Conservation (phyloP, 2,888 invertebrate genomes). For the Ctena decussata region DNA sequence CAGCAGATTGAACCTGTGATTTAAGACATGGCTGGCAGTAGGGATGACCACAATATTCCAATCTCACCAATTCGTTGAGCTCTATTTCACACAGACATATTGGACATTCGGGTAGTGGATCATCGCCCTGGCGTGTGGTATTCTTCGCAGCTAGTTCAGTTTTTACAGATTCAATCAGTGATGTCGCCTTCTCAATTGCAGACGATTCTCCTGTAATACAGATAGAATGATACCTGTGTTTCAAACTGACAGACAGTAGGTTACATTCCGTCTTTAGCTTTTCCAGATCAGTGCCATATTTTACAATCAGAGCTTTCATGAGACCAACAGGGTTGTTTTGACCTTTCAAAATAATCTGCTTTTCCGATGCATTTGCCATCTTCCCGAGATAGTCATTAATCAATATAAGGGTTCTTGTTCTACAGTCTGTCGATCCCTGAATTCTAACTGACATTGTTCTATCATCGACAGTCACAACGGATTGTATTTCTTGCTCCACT, state of each 20-base stretch:
- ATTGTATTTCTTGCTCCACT: slow-evolving; percentile 52
- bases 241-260: slow-evolving; percentile 55
- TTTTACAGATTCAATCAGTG: slow-evolving; percentile 40
- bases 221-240: slow-evolving; percentile 64
- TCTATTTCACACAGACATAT: slow-evolving; percentile 80
- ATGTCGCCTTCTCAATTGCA: slow-evolving; percentile 52
- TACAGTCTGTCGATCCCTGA: slow-evolving; percentile 53
- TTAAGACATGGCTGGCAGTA: slow-evolving; percentile 79
- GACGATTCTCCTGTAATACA: slow-evolving; percentile 61
- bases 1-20: slow-evolving; percentile 62
- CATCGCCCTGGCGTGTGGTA: not conserved
- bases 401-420: slow-evolving; percentile 33
- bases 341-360: slow-evolving; percentile 63
- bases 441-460: slow-evolving; percentile 62
- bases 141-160: not conserved
- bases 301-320: slow-evolving; percentile 72
- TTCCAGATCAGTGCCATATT: slow-evolving; percentile 66
- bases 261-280: slow-evolving; percentile 54
- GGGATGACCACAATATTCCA: slow-evolving; percentile 83
- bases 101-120: slow-evolving; percentile 71
- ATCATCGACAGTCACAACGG: slow-evolving; percentile 62
- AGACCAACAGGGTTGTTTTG: slow-evolving; percentile 70
- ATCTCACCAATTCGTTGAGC: slow-evolving; percentile 67
- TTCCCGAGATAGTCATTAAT: slow-evolving; percentile 53
- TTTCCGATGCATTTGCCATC: slow-evolving; percentile 23